Evolutionary conservation across 2,113 vertebrate species (phyloP).

Genomic region (Ciconia maguari): DNA sequence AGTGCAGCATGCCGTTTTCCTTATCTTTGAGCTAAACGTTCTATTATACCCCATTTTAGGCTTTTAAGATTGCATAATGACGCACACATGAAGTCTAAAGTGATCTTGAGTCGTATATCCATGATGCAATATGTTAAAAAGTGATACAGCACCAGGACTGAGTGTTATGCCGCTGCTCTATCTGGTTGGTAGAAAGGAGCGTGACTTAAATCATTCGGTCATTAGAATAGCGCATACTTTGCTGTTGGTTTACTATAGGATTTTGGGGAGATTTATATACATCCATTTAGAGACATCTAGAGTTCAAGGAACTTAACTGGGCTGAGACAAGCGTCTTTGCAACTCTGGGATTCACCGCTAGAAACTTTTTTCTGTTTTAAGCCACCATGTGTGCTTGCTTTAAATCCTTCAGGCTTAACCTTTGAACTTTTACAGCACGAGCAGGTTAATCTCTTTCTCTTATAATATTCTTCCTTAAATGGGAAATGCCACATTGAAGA

Average conservation of each 20-base stretch:
- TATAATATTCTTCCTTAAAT: neutral
- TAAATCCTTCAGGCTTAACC: constrained; percentile 8
- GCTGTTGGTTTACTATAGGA: neutral
- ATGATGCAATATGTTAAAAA: neutral
- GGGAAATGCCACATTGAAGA: neutral
- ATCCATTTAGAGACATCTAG: neutral
- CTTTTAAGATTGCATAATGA: constrained; percentile 27
- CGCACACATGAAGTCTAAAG: neutral
- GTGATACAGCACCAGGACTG: neutral
- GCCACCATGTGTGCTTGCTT: neutral
- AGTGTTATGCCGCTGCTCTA: neutral
- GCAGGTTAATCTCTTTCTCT: constrained; percentile 16
- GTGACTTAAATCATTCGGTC: neutral
- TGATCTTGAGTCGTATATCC: neutral
- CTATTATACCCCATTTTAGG: constrained; percentile 32
- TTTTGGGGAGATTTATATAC: neutral
- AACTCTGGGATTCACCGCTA: neutral
- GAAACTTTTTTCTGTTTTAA: constrained; percentile 7
- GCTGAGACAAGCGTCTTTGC: neutral
- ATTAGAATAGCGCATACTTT: neutral
- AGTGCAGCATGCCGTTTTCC: neutral
- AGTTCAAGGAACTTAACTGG: constrained; percentile 14
- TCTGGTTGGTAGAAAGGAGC: neutral
- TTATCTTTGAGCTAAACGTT: constrained; percentile 51
- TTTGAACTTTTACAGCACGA: neutral